These are phyloP conservation scores for Phanerotoma sp. DNA, from an alignment of 2,888 invertebrate species.

Conservation along the genomic window DNA sequence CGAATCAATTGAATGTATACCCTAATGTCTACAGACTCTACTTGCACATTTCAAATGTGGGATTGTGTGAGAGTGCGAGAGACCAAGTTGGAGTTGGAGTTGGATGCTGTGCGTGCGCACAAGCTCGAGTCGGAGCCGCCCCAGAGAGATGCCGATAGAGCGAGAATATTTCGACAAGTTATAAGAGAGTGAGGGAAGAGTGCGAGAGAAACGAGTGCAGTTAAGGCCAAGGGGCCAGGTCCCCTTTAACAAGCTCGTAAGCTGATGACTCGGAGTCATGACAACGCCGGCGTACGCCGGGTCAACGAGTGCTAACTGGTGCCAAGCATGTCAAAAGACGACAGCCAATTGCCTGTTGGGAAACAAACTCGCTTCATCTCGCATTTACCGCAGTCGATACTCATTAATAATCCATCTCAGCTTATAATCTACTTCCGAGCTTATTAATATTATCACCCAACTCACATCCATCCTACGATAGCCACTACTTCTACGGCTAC, in stretches of 20 bases:
- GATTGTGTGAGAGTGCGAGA: constrained; percentile 13
- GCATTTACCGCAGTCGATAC: constrained; percentile 8
- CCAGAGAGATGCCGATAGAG: neutral
- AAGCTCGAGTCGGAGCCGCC: constrained; percentile 4
- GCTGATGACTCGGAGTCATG: constrained; percentile 56
- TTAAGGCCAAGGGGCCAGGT: constrained; percentile 49
- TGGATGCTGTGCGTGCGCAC: constrained; percentile 16
- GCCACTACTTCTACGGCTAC: too few species aligned
- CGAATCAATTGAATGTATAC: constrained; percentile 47
- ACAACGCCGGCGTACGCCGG: constrained; percentile 48
- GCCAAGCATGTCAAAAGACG: constrained; percentile 54
- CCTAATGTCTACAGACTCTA: neutral
- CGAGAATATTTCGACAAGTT: neutral
- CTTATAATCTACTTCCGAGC: neutral
- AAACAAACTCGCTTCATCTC: constrained; percentile 41
- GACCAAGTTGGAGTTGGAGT: neutral
- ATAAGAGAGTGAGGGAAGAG: neutral
- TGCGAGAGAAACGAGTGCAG: constrained; percentile 9
- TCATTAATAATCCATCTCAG: neutral
- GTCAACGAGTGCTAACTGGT: constrained; percentile 56
- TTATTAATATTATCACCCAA: too few species aligned
- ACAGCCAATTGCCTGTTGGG: constrained; percentile 53
- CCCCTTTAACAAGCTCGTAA: constrained; percentile 51
- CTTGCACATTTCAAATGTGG: neutral
- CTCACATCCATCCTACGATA: too few species aligned